Evolutionary conservation across 2,888 invertebrate genomes (phyloP).

Genomic region (Silvanus unidentatus): DNA sequence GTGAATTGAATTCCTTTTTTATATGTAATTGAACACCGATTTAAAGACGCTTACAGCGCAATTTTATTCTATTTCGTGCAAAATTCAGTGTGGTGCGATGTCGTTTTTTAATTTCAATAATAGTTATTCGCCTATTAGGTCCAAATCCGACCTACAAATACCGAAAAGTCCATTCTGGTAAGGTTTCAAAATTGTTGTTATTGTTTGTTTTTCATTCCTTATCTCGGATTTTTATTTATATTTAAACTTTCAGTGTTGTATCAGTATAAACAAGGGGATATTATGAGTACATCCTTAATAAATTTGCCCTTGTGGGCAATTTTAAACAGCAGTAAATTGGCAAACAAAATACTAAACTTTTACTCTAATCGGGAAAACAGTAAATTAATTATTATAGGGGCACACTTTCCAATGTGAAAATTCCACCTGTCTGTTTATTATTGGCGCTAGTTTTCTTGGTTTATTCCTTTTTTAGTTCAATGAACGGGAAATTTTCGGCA

Average conservation of each 20-base stretch:
- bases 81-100: too few relatives aligned
- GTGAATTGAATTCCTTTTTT: background rate
- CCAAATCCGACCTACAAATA: background rate
- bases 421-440: too few relatives aligned
- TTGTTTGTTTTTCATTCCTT: background rate
- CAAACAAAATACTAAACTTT: too few relatives aligned
- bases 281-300: background rate
- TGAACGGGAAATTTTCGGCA: too few relatives aligned
- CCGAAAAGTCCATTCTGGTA: conserved; percentile 4
- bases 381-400: too few relatives aligned
- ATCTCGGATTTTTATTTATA: background rate
- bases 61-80: too few relatives aligned
- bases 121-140: background rate
- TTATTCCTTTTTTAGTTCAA: too few relatives aligned
- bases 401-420: too few relatives aligned
- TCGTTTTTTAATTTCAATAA: conserved; percentile 2
- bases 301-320: conserved; percentile 1
- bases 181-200: background rate
- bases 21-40: background rate
- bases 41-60: conserved; percentile 16
- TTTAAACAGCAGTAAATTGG: too few relatives aligned
- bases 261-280: too few relatives aligned
- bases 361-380: too few relatives aligned
- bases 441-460: too few relatives aligned
- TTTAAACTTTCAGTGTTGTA: background rate